Conservation (phyloP, 2,888 invertebrate species). For the Tenthredo amoena region DNA sequence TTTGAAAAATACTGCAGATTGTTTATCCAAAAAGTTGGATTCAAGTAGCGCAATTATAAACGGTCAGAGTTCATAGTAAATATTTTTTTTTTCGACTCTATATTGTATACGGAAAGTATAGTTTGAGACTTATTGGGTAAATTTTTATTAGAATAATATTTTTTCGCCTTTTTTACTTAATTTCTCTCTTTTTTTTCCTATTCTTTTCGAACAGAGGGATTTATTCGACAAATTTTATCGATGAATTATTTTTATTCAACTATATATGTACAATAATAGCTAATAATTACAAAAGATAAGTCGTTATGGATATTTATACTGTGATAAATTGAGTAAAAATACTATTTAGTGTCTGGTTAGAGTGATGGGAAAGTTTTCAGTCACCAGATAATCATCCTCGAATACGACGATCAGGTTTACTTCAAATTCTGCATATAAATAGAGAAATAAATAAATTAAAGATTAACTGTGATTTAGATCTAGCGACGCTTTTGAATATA, state of each 20-base stretch:
- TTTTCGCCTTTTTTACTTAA: too few species aligned
- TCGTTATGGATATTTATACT: background rate
- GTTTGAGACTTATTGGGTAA: background rate
- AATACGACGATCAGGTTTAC: conserved; percentile 95
- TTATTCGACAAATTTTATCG: background rate
- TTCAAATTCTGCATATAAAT: conserved; percentile 91
- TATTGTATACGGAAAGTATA: too few species aligned
- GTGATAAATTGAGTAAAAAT: background rate
- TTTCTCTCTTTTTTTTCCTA: background rate
- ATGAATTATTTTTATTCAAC: background rate
- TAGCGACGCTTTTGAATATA: background rate
- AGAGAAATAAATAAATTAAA: conserved; percentile 13
- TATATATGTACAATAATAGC: conserved; percentile 12
- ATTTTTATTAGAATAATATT: background rate
- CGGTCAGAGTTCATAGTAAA: background rate
- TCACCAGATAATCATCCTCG: conserved; percentile 94
- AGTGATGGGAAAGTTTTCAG: conserved; percentile 95
- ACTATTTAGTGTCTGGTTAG: conserved; percentile 79
- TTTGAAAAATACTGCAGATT: conserved; percentile 83
- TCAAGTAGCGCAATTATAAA: conserved; percentile 62
- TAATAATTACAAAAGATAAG: background rate
- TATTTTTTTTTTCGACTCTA: background rate
- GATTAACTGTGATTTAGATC: conserved; percentile 42
- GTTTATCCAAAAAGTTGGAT: conserved; percentile 75
- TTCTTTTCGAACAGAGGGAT: background rate